These are phyloP conservation scores for Onychostruthus taczanowskii DNA, from an alignment of 2,113 vertebrate genomes.

Conservation along the genomic window DNA sequence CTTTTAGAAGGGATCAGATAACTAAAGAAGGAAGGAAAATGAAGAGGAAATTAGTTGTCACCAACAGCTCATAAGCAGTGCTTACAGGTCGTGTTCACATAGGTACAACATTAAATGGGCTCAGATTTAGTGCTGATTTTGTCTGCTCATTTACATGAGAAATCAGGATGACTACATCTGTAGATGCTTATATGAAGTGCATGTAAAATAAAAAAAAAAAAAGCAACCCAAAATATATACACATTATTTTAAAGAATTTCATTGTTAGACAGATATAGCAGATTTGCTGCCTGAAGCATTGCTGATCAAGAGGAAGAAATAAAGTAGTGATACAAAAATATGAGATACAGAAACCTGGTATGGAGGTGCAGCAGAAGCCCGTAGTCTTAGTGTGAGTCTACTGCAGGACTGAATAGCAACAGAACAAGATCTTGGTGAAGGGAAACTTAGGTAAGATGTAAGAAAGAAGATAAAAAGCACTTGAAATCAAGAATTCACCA, in stretches of 20 bases:
- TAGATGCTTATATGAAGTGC: background rate
- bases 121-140: background rate
- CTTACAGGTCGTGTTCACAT: background rate
- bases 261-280: background rate
- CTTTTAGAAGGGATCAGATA: background rate
- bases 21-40: background rate
- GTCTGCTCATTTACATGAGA: background rate
- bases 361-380: background rate
- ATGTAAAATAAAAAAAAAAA: background rate
- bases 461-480: background rate
- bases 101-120: background rate
- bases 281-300: background rate
- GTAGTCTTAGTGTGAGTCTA: background rate
- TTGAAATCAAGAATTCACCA: background rate
- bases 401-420: background rate
- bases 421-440: background rate
- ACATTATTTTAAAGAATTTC: background rate
- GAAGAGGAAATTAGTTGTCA: background rate
- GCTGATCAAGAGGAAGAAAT: background rate
- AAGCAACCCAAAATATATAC: accelerated
- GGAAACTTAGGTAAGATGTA: background rate
- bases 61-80: background rate
- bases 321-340: background rate
- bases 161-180: background rate
- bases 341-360: background rate